These are phyloP conservation scores for Caenorhabditis remanei DNA, from an alignment of 1,140 invertebrate species.

Conservation along the genomic window DNA sequence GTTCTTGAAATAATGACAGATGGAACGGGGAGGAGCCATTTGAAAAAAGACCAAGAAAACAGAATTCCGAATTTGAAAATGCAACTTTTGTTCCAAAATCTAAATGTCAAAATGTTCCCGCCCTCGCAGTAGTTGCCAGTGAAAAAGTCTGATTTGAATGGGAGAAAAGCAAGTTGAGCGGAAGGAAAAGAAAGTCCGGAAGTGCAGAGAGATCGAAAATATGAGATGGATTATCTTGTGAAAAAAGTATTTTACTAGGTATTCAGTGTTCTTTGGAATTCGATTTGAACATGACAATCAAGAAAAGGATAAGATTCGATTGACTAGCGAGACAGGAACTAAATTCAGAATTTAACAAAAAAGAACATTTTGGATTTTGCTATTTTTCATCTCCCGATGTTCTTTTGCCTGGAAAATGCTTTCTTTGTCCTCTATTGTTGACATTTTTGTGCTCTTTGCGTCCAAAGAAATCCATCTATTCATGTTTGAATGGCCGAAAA, in stretches of 20 bases:
- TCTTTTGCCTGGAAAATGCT: not conserved
- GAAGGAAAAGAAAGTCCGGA: slow-evolving; percentile 20
- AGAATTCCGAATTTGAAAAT: too few relatives aligned
- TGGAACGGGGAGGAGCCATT: too few relatives aligned
- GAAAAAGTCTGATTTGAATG: not conserved
- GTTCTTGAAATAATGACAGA: too few relatives aligned
- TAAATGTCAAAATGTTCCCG: not conserved
- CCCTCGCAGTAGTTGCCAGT: not conserved
- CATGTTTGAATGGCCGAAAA: slow-evolving; percentile 2
- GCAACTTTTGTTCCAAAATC: too few relatives aligned
- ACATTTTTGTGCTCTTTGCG: slow-evolving; percentile 10
- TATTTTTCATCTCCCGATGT: not conserved
- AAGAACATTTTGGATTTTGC: not conserved
- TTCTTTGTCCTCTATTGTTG: slow-evolving; percentile 34
- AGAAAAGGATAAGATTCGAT: not conserved
- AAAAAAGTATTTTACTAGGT: not conserved
- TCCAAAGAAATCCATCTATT: not conserved
- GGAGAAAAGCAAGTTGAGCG: slow-evolving; percentile 12
- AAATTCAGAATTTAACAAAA: too few relatives aligned
- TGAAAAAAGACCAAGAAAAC: too few relatives aligned
- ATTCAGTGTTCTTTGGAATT: not conserved
- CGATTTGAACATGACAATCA: not conserved
- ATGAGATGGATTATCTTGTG: slow-evolving; percentile 14
- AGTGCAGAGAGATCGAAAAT: slow-evolving; percentile 43
- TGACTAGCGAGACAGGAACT: too few relatives aligned